These are phyloP conservation scores for Peromyscus californicus DNA, from an alignment of 2,113 vertebrate species.

Conservation along the genomic window DNA sequence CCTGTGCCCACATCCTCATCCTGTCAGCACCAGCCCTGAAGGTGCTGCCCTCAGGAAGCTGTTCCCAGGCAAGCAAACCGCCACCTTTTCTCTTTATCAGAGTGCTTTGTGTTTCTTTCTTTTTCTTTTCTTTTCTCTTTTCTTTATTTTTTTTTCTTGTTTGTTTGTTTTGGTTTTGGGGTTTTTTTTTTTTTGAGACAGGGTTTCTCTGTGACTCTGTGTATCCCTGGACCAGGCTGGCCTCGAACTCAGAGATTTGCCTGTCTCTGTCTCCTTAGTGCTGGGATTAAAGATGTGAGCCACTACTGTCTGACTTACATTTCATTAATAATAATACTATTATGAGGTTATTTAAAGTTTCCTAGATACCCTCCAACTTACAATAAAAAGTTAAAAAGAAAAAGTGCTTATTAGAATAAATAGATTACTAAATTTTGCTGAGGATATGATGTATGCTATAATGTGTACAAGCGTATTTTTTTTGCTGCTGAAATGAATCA, in stretches of 20 bases:
- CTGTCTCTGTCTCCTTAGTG: background rate
- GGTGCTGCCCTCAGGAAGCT: background rate
- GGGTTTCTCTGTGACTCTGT: background rate
- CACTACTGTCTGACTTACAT: background rate
- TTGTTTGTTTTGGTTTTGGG: background rate
- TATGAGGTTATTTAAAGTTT: background rate
- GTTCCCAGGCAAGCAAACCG: background rate
- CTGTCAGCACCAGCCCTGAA: fast-evolving
- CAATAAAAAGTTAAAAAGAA: background rate
- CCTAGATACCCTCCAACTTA: background rate
- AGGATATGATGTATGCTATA: background rate
- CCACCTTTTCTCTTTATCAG: background rate
- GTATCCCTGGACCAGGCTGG: background rate
- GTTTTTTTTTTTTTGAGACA: no score
- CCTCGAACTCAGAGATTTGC: background rate
- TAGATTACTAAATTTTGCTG: background rate
- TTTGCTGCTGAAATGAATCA: background rate
- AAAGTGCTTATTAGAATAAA: background rate
- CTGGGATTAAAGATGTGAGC: background rate
- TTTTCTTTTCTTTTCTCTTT: background rate
- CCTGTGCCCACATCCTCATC: background rate
- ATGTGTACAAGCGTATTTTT: background rate
- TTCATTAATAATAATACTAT: background rate
- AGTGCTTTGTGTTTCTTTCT: background rate
- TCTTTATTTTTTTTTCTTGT: background rate